Conservation (phyloP, 2,888 invertebrate genomes). For the Camponotus fellah region DNA sequence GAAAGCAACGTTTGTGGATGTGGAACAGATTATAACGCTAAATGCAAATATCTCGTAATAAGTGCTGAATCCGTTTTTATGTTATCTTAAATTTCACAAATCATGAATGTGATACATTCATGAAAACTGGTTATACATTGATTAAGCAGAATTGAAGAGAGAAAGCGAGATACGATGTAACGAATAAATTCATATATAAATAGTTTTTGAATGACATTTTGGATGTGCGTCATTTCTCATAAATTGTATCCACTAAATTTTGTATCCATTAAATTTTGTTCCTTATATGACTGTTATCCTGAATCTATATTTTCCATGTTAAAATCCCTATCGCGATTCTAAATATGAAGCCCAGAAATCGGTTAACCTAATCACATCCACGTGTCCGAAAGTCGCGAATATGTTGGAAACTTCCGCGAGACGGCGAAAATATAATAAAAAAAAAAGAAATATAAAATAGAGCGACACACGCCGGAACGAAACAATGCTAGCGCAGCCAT, state of each 20-base stretch:
- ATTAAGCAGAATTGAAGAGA: background rate
- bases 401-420: background rate
- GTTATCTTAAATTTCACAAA: background rate
- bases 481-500: constrained; percentile 61
- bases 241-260: no score
- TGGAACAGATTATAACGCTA: constrained; percentile 30
- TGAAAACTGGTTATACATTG: background rate
- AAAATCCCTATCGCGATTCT: background rate
- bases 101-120: background rate
- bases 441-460: constrained; percentile 60
- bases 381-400: constrained; percentile 2
- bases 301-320: background rate
- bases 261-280: background rate
- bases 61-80: background rate
- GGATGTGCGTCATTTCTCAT: background rate
- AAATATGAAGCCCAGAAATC: background rate
- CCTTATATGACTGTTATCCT: background rate
- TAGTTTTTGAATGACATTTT: background rate
- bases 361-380: background rate
- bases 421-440: constrained; percentile 59
- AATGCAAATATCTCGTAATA: constrained; percentile 1
- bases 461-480: constrained; percentile 13
- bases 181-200: constrained; percentile 6
- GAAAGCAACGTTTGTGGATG: constrained; percentile 1
- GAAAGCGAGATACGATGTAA: background rate